These are phyloP conservation scores for Bombus fervidus DNA, from an alignment of 1,140 invertebrate species.

Conservation along the genomic window DNA sequence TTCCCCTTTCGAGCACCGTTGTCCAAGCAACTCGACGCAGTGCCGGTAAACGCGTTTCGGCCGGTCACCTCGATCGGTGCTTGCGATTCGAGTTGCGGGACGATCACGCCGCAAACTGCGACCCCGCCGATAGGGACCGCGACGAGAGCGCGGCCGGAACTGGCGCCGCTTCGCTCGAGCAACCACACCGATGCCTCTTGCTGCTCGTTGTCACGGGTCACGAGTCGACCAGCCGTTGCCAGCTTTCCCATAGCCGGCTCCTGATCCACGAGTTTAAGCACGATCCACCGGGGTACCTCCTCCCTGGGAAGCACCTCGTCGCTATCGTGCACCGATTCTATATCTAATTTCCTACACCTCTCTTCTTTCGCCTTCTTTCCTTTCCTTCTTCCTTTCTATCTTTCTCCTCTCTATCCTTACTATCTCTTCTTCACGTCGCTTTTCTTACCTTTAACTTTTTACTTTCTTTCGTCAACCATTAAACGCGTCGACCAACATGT, in stretches of 20 bases:
- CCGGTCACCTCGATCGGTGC: neutral
- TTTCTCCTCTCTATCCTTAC: neutral
- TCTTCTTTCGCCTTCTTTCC: neutral
- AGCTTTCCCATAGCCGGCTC: conserved; percentile 49
- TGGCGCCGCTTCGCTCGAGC: conserved; percentile 4
- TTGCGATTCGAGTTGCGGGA: neutral
- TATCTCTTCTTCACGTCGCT: neutral
- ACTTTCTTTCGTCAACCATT: neutral
- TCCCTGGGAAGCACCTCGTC: neutral
- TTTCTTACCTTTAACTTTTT: neutral
- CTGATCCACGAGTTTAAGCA: conserved; percentile 20
- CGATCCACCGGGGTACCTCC: conserved; percentile 25
- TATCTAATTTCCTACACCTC: neutral
- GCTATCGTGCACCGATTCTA: neutral
- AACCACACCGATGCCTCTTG: conserved; percentile 22
- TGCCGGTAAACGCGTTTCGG: neutral
- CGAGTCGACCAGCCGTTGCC: conserved; percentile 37
- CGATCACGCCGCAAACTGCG: neutral
- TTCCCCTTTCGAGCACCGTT: neutral
- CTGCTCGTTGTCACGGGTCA: conserved; percentile 48
- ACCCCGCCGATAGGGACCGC: neutral
- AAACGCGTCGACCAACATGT: neutral
- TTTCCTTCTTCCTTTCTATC: neutral
- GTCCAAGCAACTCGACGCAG: neutral
- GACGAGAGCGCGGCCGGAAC: conserved; percentile 31